phyloP scores from a whole-genome alignment of 1,140 invertebrate species.

The Drosophila arizonae region DNA sequence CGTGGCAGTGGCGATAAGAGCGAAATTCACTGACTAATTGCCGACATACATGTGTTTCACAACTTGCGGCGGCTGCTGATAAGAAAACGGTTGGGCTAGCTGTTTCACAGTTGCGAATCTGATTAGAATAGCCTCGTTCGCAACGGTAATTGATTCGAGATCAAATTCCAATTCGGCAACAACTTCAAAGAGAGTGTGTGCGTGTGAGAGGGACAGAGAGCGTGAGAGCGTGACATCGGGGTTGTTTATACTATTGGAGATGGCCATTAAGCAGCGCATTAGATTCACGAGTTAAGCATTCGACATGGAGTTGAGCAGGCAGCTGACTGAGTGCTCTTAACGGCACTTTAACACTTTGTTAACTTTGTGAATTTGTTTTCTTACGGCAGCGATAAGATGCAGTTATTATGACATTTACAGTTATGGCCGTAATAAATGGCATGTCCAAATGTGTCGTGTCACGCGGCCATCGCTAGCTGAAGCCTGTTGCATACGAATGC shows the following conservation, averaged over 20 bases:
- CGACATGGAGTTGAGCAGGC: no score
- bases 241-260: conserved; percentile 18
- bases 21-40: conserved; percentile 58
- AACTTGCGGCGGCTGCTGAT: conserved; percentile 28
- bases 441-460: conserved; percentile 5
- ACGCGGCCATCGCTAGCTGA: conserved; percentile 16
- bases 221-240: neutral
- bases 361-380: no score
- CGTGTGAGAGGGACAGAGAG: no score
- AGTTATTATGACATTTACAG: neutral
- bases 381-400: neutral
- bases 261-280: neutral
- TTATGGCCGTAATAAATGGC: neutral
- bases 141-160: conserved; percentile 63
- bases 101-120: conserved; percentile 28
- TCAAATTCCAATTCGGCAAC: conserved; percentile 60
- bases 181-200: neutral
- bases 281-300: neutral
- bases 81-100: neutral
- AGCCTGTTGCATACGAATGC: conserved; percentile 5
- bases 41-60: conserved; percentile 54
- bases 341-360: neutral
- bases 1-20: conserved; percentile 37
- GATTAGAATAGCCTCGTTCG: conserved; percentile 49
- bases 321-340: neutral